Base-by-base conservation (phyloP, 2,888 invertebrate genomes). In the Thysanoteuthis rhombus region DNA sequence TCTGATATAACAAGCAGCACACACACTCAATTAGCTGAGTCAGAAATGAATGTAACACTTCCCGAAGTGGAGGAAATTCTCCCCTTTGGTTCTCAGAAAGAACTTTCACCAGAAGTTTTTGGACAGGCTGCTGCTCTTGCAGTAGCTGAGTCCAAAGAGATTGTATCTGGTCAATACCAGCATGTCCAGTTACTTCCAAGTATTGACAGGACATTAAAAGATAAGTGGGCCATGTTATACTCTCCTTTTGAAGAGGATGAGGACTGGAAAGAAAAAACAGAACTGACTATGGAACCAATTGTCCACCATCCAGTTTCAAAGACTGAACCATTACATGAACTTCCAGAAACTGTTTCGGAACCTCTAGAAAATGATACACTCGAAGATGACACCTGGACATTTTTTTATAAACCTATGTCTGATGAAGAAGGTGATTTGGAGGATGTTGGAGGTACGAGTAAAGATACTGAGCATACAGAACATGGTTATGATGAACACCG, bases 181-280 rank as follows among this genome's bases (percentile, higher is more conserved):
- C 10, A 22, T 52, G 52, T 52, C 52, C 52, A 52, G 22, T 52
- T 25, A 52, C 22, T 52, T 12, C 39, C 90, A 90, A 90, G 39
- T 25, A 22, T 90, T 38, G n/a, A 90, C 39, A 90, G 22, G 1
- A 39, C 16, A 36, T 90, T 38, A 38, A 36, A n/a, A 22, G 90
- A 90, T 19, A 39, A 38, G 5, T 90, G 90, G 90, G 25, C 12
- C 36, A 90, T 38, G 90, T 36, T 90, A 22, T 90, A 90, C 12
- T 90, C 90, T 38, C 90, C 90, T 22, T 36, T 90, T 90, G 90
- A 90, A 25, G 90, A 90, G 90, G 90, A 90, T 36, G 39, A 90
- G 8, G 90, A 90, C 90, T 90, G 90, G 90, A 90, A 90, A 22
- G 90, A 36, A 36, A 90, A 36, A 39, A 36, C 36, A 12, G 16